phyloP scores from a whole-genome alignment of 2,888 invertebrate species.

The Trissolcus japonicus region DNA sequence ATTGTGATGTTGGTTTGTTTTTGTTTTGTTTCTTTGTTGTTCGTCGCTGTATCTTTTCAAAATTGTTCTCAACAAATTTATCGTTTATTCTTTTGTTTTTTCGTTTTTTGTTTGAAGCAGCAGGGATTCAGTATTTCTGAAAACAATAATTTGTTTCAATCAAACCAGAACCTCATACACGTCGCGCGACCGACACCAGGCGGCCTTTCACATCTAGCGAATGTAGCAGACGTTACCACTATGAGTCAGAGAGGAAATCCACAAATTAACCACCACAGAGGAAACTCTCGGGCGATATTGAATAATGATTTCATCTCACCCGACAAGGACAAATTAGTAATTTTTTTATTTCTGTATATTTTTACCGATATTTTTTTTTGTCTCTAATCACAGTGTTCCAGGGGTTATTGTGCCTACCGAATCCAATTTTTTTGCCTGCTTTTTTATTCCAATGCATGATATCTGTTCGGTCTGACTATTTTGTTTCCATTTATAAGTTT shows the following conservation, averaged over 20 bases:
- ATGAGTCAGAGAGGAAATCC: slow-evolving; percentile 46
- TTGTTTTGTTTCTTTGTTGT: no score
- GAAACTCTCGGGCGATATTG: slow-evolving; percentile 40
- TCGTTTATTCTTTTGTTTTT: slow-evolving; percentile 1
- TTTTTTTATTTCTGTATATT: slow-evolving; percentile 45
- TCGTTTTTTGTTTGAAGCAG: slow-evolving; percentile 8
- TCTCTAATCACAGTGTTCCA: neutral
- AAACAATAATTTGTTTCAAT: slow-evolving; percentile 34
- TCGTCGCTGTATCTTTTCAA: no score
- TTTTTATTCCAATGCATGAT: no score
- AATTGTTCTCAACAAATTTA: no score
- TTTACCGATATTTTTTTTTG: slow-evolving; percentile 16
- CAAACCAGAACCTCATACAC: slow-evolving; percentile 49
- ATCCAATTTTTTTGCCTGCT: no score
- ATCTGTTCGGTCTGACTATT: no score
- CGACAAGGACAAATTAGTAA: slow-evolving; percentile 49
- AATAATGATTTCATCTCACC: slow-evolving; percentile 41
- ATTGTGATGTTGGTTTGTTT: no score
- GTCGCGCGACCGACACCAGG: slow-evolving; percentile 30
- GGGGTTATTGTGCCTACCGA: neutral
- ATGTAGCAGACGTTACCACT: slow-evolving; percentile 44
- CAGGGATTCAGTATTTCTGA: slow-evolving; percentile 20
- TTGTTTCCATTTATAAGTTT: no score
- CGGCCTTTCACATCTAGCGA: slow-evolving; percentile 48
- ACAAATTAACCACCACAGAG: slow-evolving; percentile 43